phyloP scores from a whole-genome alignment of 2,113 vertebrate genomes.

The Entomyzon cyanotis region DNA sequence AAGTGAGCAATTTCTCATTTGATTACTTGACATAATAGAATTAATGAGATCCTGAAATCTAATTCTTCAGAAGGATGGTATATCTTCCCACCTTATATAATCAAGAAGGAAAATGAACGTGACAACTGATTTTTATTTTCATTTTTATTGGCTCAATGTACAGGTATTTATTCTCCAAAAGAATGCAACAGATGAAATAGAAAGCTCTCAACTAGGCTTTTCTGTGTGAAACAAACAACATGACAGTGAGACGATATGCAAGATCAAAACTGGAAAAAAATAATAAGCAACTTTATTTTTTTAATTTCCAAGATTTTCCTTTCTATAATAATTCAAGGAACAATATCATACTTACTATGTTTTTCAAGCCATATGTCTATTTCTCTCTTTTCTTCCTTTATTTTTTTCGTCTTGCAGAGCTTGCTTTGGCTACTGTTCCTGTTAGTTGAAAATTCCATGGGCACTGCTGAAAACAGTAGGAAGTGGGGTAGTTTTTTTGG shows the following conservation, averaged over 20 bases:
- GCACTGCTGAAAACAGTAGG: slow-evolving; percentile 51
- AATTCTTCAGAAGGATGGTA: not conserved
- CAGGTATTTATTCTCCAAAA: not conserved
- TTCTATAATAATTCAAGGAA: slow-evolving; percentile 26
- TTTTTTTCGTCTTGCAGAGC: not conserved
- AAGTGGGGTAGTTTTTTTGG: not conserved
- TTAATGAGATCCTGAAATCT: not conserved
- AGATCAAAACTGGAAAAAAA: not conserved
- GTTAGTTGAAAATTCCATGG: slow-evolving; percentile 29
- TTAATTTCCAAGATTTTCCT: not conserved
- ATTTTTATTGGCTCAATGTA: not conserved
- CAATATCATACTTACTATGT: not conserved
- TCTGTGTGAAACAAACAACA: slow-evolving; percentile 45
- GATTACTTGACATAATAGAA: not conserved
- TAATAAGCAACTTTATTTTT: not conserved
- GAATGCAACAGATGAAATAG: not conserved
- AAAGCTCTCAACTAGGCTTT: slow-evolving; percentile 2
- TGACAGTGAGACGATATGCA: not conserved
- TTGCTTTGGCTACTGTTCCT: slow-evolving; percentile 52
- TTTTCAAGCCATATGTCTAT: not conserved
- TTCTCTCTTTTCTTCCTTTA: not conserved
- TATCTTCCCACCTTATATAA: not conserved
- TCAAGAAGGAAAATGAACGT: not conserved
- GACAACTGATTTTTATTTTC: slow-evolving; percentile 6
- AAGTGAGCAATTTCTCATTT: slow-evolving; percentile 7